Conservation (phyloP, 2,888 invertebrate genomes). For the Marasmarcha lunaedactyla region DNA sequence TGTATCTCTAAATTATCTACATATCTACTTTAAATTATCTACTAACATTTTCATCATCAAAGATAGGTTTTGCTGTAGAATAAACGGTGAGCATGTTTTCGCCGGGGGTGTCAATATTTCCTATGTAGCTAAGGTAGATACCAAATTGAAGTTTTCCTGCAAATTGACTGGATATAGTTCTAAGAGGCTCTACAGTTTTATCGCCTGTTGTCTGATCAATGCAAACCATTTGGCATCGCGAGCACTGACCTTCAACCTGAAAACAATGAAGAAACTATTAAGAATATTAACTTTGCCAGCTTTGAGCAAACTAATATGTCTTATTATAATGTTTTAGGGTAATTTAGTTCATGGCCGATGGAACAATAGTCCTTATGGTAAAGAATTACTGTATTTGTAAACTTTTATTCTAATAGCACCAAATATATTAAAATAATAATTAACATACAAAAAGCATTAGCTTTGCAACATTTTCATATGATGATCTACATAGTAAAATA, state of each 20-base stretch:
- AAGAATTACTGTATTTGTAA: no score
- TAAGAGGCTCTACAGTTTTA: conserved; percentile 82
- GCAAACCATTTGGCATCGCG: conserved; percentile 96
- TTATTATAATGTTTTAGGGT: no score
- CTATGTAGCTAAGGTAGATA: conserved; percentile 75
- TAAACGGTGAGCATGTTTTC: conserved; percentile 27
- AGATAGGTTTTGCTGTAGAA: conserved; percentile 28
- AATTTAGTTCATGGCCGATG: no score
- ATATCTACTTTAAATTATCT: conserved; percentile 25
- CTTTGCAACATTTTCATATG: no score
- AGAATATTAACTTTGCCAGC: no score
- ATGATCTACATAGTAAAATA: conserved; percentile 29
- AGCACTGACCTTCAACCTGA: conserved; percentile 84
- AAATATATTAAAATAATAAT: no score
- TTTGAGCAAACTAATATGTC: no score
- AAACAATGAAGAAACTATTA: conserved; percentile 13
- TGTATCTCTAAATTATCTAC: no score
- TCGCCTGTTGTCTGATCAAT: conserved; percentile 88
- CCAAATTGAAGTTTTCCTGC: conserved; percentile 85
- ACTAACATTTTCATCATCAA: conserved; percentile 37
- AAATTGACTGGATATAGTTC: conserved; percentile 79
- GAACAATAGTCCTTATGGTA: no score
- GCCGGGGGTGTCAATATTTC: conserved; percentile 33
- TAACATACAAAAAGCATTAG: no score
- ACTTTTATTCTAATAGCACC: no score